Conservation (phyloP, 2,797 vertebrate species). For the Rhinoraja longicauda region DNA sequence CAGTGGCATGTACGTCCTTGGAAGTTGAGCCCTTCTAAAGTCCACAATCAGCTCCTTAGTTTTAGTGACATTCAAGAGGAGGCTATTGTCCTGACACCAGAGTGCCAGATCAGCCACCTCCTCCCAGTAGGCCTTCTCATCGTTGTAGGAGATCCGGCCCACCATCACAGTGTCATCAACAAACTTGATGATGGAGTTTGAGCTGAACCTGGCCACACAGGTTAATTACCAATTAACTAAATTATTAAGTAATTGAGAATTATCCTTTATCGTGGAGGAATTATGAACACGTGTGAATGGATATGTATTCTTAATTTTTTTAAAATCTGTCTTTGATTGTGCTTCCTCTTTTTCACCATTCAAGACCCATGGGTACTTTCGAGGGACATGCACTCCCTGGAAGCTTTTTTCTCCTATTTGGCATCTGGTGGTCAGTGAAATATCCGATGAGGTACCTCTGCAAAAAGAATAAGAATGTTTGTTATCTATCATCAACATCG, state of each 20-base stretch:
- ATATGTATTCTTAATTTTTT: not conserved
- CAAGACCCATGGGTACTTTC: constrained; percentile 74
- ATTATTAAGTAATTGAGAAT: not conserved
- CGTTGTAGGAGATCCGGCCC: no score
- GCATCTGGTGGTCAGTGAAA: constrained; percentile 84
- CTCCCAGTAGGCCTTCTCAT: no score
- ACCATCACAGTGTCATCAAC: no score
- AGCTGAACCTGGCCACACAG: no score
- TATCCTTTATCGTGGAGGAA: not conserved
- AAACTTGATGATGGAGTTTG: no score
- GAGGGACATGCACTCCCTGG: constrained; percentile 85
- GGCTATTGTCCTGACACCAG: no score
- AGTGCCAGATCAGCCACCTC: no score
- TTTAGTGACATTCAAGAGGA: no score
- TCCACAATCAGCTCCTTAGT: no score
- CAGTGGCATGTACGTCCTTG: no score
- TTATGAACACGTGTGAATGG: not conserved
- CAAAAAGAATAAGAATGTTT: constrained; percentile 71
- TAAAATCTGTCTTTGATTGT: not conserved
- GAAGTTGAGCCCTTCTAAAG: no score
- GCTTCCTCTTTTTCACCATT: not conserved
- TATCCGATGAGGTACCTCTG: constrained; percentile 71
- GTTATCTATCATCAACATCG: constrained; percentile 66
- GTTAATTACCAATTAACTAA: not conserved
- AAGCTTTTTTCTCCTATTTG: constrained; percentile 71